Evolutionary conservation across 2,888 invertebrate species (phyloP).

Genomic region (Nomada goodeniana): DNA sequence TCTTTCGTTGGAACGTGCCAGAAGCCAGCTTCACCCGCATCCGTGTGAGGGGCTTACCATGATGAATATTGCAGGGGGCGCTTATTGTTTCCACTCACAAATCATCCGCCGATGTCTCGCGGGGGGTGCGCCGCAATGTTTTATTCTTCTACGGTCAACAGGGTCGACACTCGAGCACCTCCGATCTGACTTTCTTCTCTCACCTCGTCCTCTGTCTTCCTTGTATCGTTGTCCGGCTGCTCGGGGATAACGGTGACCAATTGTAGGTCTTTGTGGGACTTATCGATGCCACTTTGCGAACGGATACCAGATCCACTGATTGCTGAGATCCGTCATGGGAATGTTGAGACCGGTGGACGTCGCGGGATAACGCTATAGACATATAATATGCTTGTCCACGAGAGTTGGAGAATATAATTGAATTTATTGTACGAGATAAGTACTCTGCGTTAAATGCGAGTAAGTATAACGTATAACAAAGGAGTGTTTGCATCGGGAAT

Average conservation of each 20-base stretch:
- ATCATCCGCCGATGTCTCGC: conserved; percentile 83
- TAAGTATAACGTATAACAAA: no score
- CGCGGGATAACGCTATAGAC: background rate
- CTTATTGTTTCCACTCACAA: conserved; percentile 84
- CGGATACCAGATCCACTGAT: conserved; percentile 12
- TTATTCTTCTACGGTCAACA: conserved; percentile 79
- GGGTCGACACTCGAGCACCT: conserved; percentile 65
- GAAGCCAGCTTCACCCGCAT: conserved; percentile 62
- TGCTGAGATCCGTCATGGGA: conserved; percentile 20
- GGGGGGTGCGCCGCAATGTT: conserved; percentile 80
- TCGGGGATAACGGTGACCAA: conserved; percentile 45
- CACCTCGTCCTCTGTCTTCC: conserved; percentile 21
- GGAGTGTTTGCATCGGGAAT: no score
- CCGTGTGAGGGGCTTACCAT: conserved; percentile 74
- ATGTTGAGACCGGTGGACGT: conserved; percentile 22
- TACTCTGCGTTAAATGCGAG: no score
- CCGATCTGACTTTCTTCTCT: conserved; percentile 15
- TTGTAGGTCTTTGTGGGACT: conserved; percentile 62
- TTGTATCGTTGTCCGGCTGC: background rate
- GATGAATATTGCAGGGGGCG: conserved; percentile 84
- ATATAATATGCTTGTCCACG: background rate
- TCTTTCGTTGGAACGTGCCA: conserved; percentile 71
- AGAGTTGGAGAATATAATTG: no score
- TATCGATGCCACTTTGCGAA: conserved; percentile 57
- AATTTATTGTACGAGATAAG: no score